These are phyloP conservation scores for Iselma pallidipennis DNA, from an alignment of 2,888 invertebrate genomes.

Conservation along the genomic window DNA sequence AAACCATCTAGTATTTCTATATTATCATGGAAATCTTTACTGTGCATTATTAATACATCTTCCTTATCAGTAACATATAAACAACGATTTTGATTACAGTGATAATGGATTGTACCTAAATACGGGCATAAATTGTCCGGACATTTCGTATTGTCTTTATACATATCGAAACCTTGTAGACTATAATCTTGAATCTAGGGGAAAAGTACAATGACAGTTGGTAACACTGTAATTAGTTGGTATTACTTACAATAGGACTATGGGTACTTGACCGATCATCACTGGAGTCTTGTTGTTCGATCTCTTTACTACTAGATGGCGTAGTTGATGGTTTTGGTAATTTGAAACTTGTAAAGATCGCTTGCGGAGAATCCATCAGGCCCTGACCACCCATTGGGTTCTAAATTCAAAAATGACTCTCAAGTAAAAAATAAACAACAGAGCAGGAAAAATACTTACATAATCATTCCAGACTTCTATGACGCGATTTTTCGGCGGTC, in stretches of 20 bases:
- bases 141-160: constrained; percentile 67
- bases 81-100: constrained; percentile 82
- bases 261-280: constrained; percentile 53
- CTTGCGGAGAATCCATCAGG: constrained; percentile 74
- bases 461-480: constrained; percentile 90
- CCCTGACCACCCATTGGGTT: constrained; percentile 50
- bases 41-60: constrained; percentile 78
- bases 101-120: constrained; percentile 75
- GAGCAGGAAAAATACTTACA: constrained; percentile 58
- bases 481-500: constrained; percentile 95
- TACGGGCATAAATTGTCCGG: constrained; percentile 76
- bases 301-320: constrained; percentile 47
- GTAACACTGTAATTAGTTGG: background rate
- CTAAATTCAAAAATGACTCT: background rate
- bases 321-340: constrained; percentile 69
- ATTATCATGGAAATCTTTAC: constrained; percentile 84
- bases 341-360: constrained; percentile 92
- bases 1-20: constrained; percentile 83
- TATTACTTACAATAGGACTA: constrained; percentile 49
- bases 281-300: constrained; percentile 49
- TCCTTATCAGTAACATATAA: constrained; percentile 81
- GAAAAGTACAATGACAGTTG: no score
- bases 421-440: constrained; percentile 4
- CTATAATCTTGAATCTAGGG: constrained; percentile 59
- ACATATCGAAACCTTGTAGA: constrained; percentile 67